Evolutionary conservation across 2,113 vertebrate species (phyloP), one percentile per base, ranked within the genome.

Genomic region (Pterocles gutturalis): DNA sequence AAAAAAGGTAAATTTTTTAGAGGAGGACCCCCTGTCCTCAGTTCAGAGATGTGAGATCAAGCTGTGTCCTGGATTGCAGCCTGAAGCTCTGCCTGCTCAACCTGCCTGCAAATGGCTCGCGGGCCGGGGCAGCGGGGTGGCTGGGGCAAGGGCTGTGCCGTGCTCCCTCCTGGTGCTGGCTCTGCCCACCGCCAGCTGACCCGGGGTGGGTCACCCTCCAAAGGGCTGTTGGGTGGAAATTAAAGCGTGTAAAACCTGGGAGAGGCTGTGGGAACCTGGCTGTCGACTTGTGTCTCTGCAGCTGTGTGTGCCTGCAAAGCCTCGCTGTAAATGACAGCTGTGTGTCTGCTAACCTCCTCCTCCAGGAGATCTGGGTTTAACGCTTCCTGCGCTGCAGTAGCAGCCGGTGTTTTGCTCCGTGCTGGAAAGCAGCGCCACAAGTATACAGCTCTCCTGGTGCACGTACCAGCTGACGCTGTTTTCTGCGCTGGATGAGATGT

Each of bases 321-420:
- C 20, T 75, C 0, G 0, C 80, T 84, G 73, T 45, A 31, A 78
- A 64, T 60, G 87, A 49, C 67, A 94, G 91, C 19, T 48, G 71
- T n/a, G 46, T 55, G 91, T 78, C 72, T 89, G 87, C 55, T 82
- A 60, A 71, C 93, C 80, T 70, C 87, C 83, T 76, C 64, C 80
- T 90, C 43, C 22, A 10, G 0, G 9, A 62, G 72, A 60, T 73
- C 33, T 53, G 8, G 1, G 55, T 83, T 34, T 81, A 71, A 87
- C 72, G 8, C 77, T 78, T 55, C 22, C 38, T 2, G 7, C 1
- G 0, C 26, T 53, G 15, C 9, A 13, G 64, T 36, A 60, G 22
- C 73, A 60, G 86, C 53, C 79, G 24, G 61, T 45, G 83, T 73
- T 90, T n/a, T 58, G 66, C 81, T 79, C 53, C 34, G 19, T 25